Evolutionary conservation across 1,140 invertebrate genomes (phyloP), one percentile per base, ranked within the genome.

Genomic region (Formica selysi): DNA sequence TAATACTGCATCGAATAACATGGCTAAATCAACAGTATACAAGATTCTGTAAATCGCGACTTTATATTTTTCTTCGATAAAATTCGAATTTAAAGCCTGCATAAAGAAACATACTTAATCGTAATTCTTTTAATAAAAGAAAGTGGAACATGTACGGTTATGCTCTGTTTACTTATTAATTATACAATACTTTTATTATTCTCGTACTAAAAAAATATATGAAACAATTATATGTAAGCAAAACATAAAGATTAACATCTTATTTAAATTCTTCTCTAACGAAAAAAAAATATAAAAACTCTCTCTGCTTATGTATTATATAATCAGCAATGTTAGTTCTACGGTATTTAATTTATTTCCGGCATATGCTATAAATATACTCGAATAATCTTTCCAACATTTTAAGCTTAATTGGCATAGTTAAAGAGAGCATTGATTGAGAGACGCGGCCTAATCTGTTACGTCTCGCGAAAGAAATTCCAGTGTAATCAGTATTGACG

Each of bases 351-450:
- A 64, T 67, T 67, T 32, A 51, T 51, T 67, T 26, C 16, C 41
- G 2, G 6, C 13, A 1, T n/a, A 29, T 29, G 1, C 32, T 41
- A 67, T n/a, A 4, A 4, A 48, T 48, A 3, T 48, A 32, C 3
- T 64, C 8, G 11, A 5, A 36, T 67, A 26, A 79, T 36, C 13
- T 19, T 36, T 26, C 13, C 22, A 54, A 57, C 13, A n/a, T 68
- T 48, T 51, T 51, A 48, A 32, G 41, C 26, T 44, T 65, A 79
- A 79, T 54, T 67, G 32, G 22, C 19, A 65, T 22, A 38, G 32
- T 79, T 79, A 22, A 68, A 79, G 44, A 54, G n/a, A 79, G 62
- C 8, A 68, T 68, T 68, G 29, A 79, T 41, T 51, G 13, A 68
- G 59, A 44, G 32, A 68, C 54, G 36, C 54, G 36, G 41, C 59